Evolutionary conservation across 2,797 vertebrate genomes (phyloP).

Genomic region (Phrynocephalus vlangalii): DNA sequence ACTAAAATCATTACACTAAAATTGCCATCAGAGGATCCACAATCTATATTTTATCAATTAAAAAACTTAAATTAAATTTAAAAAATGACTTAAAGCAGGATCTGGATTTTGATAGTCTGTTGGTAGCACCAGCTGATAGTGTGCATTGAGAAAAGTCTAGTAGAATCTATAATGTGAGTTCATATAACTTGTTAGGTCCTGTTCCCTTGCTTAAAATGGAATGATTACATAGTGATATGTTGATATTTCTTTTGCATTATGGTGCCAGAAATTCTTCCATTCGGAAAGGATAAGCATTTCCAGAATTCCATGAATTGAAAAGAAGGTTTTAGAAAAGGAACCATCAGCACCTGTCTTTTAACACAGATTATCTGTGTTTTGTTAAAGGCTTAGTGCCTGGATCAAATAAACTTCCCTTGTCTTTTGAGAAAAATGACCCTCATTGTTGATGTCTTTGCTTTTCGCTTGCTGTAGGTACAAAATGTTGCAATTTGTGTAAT

Average conservation of each 20-base stretch:
- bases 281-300: not conserved
- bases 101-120: not conserved
- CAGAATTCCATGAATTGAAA: not conserved
- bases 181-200: not conserved
- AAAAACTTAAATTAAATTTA: too few relatives aligned
- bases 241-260: constrained; percentile 27
- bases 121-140: not conserved
- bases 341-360: constrained; percentile 7
- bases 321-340: not conserved
- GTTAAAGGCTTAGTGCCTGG: not conserved
- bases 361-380: not conserved
- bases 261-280: constrained; percentile 15
- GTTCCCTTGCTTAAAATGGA: constrained; percentile 7
- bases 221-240: constrained; percentile 1
- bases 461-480: constrained; percentile 55
- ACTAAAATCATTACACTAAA: too few relatives aligned
- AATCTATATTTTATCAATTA: too few relatives aligned
- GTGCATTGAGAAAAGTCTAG: not conserved
- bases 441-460: constrained; percentile 44
- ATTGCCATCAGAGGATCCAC: too few relatives aligned
- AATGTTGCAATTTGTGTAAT: constrained; percentile 54
- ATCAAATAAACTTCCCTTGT: constrained; percentile 7
- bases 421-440: not conserved
- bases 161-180: not conserved
- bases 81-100: not conserved